Conservation (phyloP, 2,888 invertebrate genomes). For the Hydraecia micacea region DNA sequence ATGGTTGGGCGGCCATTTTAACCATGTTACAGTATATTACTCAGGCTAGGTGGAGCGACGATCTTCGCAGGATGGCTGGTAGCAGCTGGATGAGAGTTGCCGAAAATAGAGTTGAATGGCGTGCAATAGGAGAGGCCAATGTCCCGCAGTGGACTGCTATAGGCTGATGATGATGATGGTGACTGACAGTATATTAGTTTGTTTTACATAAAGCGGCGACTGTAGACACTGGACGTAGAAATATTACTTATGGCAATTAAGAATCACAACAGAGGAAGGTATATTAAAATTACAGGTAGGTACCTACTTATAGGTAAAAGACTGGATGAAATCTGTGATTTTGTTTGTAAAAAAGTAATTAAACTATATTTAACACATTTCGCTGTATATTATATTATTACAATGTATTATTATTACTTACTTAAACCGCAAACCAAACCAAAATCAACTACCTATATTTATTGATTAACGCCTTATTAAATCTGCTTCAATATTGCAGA, state of each 20-base stretch:
- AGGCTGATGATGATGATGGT: no score
- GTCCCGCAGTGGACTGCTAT: no score
- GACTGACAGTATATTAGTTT: not conserved
- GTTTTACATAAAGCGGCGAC: no score
- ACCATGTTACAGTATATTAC: not conserved
- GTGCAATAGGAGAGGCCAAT: no score
- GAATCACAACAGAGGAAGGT: not conserved
- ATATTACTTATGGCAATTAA: not conserved
- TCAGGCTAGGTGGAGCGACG: no score
- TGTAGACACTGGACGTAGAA: no score
- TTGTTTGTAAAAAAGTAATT: not conserved
- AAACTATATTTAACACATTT: not conserved
- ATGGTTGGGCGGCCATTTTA: not conserved
- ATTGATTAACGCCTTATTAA: conserved; percentile 49
- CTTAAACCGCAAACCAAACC: not conserved
- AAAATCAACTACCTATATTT: not conserved
- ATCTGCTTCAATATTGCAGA: conserved; percentile 26
- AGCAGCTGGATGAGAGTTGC: no score
- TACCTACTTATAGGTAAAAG: not conserved
- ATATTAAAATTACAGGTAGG: not conserved
- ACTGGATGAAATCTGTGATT: not conserved
- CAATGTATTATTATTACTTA: not conserved
- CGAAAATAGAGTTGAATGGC: no score
- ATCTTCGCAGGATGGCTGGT: no score
- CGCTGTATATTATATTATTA: not conserved